These are phyloP conservation scores for Dendrophyllia cribrosa DNA, from an alignment of 64 coral and sea anemone genomes.

Conservation along the genomic window DNA sequence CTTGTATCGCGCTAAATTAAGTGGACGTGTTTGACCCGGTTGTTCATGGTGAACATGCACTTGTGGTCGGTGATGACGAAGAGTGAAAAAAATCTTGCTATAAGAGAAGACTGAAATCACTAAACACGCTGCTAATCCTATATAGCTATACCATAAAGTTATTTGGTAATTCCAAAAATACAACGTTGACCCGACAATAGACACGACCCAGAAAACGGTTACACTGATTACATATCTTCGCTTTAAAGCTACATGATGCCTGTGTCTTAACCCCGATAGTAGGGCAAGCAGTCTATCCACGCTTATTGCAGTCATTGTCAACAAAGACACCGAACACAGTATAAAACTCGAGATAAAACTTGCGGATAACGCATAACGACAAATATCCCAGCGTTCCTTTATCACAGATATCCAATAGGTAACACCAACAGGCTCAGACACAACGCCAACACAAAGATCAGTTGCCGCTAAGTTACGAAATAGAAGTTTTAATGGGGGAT, in stretches of 20 bases:
- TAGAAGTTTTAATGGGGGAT: slow-evolving; percentile 25
- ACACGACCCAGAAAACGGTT: neutral
- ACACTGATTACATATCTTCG: neutral
- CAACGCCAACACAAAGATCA: slow-evolving; percentile 13
- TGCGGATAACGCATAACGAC: neutral
- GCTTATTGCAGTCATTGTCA: neutral
- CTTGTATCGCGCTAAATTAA: neutral
- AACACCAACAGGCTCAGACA: neutral
- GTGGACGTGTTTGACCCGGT: neutral
- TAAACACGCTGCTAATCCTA: neutral
- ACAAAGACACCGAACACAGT: neutral
- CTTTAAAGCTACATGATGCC: neutral
- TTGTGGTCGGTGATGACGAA: neutral
- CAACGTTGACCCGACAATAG: neutral
- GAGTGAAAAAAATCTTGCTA: neutral
- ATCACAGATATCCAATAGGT: neutral
- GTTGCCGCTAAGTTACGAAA: neutral
- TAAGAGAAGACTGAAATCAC: neutral
- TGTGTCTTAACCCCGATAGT: neutral
- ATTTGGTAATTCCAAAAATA: neutral
- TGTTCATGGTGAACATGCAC: neutral
- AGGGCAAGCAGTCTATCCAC: slow-evolving; percentile 28
- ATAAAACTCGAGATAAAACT: neutral
- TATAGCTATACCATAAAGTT: neutral
- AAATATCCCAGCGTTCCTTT: neutral